A percentile compares a stretch with the other conserved stretches of the same genome.
These are phyloP conservation scores for Aplysina aerophoba DNA, from an alignment of 37 sponge, comb jelly and placozoan genomes.

Conservation along the genomic window DNA sequence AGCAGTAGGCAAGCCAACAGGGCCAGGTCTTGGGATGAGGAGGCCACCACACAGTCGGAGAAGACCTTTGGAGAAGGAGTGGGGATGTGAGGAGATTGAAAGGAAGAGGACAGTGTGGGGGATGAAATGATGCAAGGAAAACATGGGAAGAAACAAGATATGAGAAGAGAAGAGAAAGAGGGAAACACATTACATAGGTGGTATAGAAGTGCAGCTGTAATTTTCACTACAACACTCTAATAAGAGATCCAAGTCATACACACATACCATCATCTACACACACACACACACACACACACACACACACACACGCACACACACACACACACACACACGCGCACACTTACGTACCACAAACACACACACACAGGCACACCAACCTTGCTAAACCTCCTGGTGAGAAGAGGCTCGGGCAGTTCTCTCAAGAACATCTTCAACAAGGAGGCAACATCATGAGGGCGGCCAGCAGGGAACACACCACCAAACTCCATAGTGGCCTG, in stretches of 20 bases:
- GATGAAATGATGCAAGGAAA: too few species aligned
- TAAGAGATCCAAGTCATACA: not conserved
- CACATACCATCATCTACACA: not conserved
- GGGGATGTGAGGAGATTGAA: too few species aligned
- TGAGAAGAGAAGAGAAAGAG: too few species aligned
- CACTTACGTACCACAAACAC: not conserved
- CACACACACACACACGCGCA: constrained; percentile 2
- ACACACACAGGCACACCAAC: constrained; percentile 19
- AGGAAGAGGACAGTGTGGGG: too few species aligned
- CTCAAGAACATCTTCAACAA: constrained; percentile 72
- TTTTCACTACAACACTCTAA: not conserved
- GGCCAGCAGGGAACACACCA: not conserved
- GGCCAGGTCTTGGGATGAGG: not conserved
- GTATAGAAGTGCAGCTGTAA: too few species aligned
- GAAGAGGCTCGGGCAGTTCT: constrained; percentile 62
- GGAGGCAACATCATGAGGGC: constrained; percentile 62
- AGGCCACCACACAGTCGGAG: not conserved
- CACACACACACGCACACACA: constrained; percentile 35
- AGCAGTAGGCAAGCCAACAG: constrained; percentile 6
- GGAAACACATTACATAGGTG: too few species aligned
- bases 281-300: constrained; percentile 19
- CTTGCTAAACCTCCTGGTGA: constrained; percentile 43
- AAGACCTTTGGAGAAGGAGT: too few species aligned
- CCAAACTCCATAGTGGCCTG: constrained; percentile 7
- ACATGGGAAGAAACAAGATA: too few species aligned